phyloP scores from a whole-genome alignment of 2,797 vertebrate species.

The Betta splendens region DNA sequence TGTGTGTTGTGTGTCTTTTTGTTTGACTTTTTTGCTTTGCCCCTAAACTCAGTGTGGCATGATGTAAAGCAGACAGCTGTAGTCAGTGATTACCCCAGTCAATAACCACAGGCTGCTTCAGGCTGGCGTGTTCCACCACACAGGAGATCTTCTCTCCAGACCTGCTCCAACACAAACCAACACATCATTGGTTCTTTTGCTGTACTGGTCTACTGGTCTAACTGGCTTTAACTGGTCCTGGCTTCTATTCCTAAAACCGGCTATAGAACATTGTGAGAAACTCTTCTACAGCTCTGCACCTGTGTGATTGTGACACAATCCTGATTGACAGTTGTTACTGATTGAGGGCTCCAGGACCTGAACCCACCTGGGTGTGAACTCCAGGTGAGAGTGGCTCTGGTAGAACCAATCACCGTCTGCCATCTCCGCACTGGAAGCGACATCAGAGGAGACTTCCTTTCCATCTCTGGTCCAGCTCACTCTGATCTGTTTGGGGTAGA shows the following conservation, averaged over 20 bases:
- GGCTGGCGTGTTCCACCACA: slow-evolving; percentile 74
- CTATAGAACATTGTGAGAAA: too few relatives aligned
- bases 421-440: slow-evolving; percentile 57
- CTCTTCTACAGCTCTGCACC: too few relatives aligned
- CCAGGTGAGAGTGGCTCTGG: slow-evolving; percentile 78
- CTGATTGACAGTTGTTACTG: too few relatives aligned
- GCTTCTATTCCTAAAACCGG: too few relatives aligned
- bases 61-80: slow-evolving; percentile 1
- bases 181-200: neutral
- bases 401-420: slow-evolving; percentile 81
- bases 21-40: too few relatives aligned
- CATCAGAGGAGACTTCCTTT: slow-evolving; percentile 35
- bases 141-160: slow-evolving; percentile 81
- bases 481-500: slow-evolving; percentile 46
- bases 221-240: too few relatives aligned
- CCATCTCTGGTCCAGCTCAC: slow-evolving; percentile 47
- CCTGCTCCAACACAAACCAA: slow-evolving; percentile 35
- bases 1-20: too few relatives aligned
- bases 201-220: too few relatives aligned
- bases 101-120: slow-evolving; percentile 34
- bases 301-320: too few relatives aligned
- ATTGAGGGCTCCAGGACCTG: too few relatives aligned
- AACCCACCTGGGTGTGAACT: slow-evolving; percentile 67
- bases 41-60: too few relatives aligned
- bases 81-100: slow-evolving; percentile 75